Evolutionary conservation across 1,140 invertebrate species (phyloP).

Genomic region (Leptinotarsa defecta): DNA sequence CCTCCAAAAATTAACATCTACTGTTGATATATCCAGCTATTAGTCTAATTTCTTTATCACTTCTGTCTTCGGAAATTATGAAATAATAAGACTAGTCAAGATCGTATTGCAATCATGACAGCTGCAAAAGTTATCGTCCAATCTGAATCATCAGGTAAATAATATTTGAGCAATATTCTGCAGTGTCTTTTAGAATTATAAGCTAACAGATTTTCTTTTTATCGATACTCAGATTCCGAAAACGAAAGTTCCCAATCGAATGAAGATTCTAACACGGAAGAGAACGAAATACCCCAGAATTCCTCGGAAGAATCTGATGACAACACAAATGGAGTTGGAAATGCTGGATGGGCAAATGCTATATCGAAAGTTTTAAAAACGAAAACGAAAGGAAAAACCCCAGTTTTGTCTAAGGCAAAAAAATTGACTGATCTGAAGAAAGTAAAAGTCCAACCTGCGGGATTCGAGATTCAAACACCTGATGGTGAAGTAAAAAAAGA

Average conservation of each 20-base stretch:
- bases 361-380: conserved; percentile 75
- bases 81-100: no score
- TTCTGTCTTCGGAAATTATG: no score
- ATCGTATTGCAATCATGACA: no score
- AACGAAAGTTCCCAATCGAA: neutral
- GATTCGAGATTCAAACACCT: conserved; percentile 60
- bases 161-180: no score
- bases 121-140: no score
- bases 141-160: no score
- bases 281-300: neutral
- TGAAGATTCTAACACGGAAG: neutral
- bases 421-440: conserved; percentile 65
- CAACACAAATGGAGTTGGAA: conserved; percentile 44
- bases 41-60: no score
- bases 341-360: conserved; percentile 71
- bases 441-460: conserved; percentile 54
- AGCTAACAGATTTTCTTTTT: no score
- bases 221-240: neutral
- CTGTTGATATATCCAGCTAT: no score
- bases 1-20: no score
- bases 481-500: conserved; percentile 59
- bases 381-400: conserved; percentile 73
- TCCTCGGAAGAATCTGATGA: conserved; percentile 25
- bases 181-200: no score
- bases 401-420: conserved; percentile 77